Conservation (phyloP, 1,140 invertebrate species). For the Nomia melanderi region DNA sequence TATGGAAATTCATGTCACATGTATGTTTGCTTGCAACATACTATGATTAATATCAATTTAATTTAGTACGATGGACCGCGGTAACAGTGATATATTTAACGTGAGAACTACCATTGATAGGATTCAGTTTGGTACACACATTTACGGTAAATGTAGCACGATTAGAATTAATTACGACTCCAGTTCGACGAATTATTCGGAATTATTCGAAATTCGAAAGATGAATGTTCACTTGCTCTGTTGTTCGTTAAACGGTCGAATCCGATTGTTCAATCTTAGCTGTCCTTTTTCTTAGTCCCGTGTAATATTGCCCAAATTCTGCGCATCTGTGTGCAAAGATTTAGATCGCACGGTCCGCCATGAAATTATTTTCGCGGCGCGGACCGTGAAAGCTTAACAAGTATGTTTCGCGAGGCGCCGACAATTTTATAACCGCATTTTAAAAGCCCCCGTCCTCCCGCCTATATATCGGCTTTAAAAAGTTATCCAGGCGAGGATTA, state of each 20-base stretch:
- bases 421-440: constrained; percentile 49
- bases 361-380: constrained; percentile 29
- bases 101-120: background rate
- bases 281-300: background rate
- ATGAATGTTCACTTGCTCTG: constrained; percentile 1
- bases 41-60: constrained; percentile 19
- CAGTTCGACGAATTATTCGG: background rate
- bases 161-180: constrained; percentile 29
- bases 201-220: background rate
- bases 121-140: background rate
- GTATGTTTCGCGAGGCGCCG: constrained; percentile 28
- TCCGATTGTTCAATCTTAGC: constrained; percentile 7
- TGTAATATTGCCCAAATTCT: too few relatives aligned
- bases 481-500: constrained; percentile 36
- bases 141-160: background rate
- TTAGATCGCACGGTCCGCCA: constrained; percentile 3
- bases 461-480: constrained; percentile 33
- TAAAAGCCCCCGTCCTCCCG: constrained; percentile 7
- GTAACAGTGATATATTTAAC: background rate
- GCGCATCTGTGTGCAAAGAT: background rate
- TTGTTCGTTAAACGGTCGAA: constrained; percentile 5
- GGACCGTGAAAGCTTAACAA: constrained; percentile 48
- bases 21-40: constrained; percentile 32
- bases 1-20: constrained; percentile 29
- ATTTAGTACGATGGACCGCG: background rate